A percentile compares a stretch with the other conserved stretches of the same genome.
Evolutionary conservation across 2,888 invertebrate genomes (phyloP).

Genomic region (Halocaridina rubra): DNA sequence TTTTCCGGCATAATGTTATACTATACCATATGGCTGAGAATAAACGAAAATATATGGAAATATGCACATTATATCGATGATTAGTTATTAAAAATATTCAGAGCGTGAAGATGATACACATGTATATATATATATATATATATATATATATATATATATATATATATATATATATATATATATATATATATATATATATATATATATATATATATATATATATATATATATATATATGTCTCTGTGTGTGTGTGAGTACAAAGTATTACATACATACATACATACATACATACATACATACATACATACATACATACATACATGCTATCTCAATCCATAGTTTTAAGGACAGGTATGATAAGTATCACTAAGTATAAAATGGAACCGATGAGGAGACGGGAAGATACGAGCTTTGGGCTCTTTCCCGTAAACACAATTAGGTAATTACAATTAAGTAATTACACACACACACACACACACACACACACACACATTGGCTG

Average conservation of each 20-base stretch:
- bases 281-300: neutral
- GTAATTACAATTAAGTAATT: too few relatives aligned
- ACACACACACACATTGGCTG: too few relatives aligned
- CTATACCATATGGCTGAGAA: too few relatives aligned
- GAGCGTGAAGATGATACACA: neutral
- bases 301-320: conserved; percentile 21
- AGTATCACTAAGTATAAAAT: too few relatives aligned
- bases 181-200: conserved; percentile 20
- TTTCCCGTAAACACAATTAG: too few relatives aligned
- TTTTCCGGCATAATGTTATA: too few relatives aligned
- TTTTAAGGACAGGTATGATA: too few relatives aligned
- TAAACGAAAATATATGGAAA: too few relatives aligned
- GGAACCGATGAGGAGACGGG: too few relatives aligned
- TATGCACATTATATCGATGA: neutral
- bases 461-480: too few relatives aligned
- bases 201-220: conserved; percentile 43
- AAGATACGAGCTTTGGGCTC: too few relatives aligned
- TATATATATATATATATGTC: conserved; percentile 5
- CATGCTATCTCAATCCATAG: neutral
- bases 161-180: conserved; percentile 37
- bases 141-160: neutral
- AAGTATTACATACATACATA: neutral
- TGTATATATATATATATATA: neutral
- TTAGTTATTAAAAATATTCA: neutral
- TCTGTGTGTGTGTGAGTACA: neutral